These are phyloP conservation scores for Lasioglossum zephyrum DNA, from an alignment of 2,888 invertebrate species.

Conservation along the genomic window DNA sequence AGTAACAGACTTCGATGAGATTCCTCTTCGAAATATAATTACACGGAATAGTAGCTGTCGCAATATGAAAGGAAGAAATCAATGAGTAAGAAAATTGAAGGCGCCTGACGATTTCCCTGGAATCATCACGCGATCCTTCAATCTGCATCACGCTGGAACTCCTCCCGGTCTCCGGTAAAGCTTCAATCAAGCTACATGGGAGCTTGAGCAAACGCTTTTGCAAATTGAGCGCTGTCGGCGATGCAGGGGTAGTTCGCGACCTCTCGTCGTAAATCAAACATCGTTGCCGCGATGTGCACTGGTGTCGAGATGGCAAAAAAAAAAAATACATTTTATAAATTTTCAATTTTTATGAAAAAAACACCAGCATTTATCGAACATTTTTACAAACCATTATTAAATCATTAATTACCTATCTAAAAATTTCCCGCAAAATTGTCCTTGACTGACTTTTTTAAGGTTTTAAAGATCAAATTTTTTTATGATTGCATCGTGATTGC, in stretches of 20 bases:
- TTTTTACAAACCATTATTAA: too few relatives aligned
- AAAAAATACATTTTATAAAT: neutral
- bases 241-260: neutral
- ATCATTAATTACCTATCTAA: too few relatives aligned
- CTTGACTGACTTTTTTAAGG: too few relatives aligned
- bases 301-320: neutral
- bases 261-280: constrained; percentile 14
- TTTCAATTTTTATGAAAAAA: too few relatives aligned
- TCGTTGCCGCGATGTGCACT: neutral
- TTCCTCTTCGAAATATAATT: neutral
- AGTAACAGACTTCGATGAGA: too few relatives aligned
- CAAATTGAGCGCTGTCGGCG: constrained; percentile 6
- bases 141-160: constrained; percentile 1
- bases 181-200: constrained; percentile 8
- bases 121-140: constrained; percentile 14
- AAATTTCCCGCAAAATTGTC: too few relatives aligned
- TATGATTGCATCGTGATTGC: too few relatives aligned
- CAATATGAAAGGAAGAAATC: neutral
- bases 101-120: neutral
- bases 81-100: neutral
- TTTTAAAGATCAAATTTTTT: too few relatives aligned
- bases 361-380: too few relatives aligned
- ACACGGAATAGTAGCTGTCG: neutral
- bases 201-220: constrained; percentile 11
- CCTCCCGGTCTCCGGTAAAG: neutral